phyloP scores from a whole-genome alignment of 92 coral and sea anemone species.

The Isaurus tuberculatus region DNA sequence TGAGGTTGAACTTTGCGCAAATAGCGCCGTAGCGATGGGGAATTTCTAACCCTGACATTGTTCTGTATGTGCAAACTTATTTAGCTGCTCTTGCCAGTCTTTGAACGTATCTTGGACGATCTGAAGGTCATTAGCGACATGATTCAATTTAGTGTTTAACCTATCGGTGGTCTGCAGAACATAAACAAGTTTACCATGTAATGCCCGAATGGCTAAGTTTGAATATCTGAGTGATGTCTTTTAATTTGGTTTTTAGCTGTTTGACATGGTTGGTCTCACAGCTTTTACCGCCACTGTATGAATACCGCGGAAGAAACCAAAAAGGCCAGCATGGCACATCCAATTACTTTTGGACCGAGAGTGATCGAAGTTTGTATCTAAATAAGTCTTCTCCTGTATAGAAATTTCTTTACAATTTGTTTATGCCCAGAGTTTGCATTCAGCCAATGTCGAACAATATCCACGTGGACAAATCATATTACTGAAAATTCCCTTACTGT shows the following conservation, averaged over 20 bases:
- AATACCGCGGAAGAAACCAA: conserved; percentile 10
- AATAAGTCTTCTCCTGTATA: neutral
- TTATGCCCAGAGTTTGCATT: conserved; percentile 12
- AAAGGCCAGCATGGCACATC: conserved; percentile 13
- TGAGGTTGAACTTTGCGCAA: no score
- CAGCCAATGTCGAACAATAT: neutral
- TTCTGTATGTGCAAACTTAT: neutral
- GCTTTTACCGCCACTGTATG: neutral
- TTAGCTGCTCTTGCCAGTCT: neutral
- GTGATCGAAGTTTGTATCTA: neutral
- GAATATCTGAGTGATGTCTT: neutral
- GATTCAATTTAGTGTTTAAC: conserved; percentile 3
- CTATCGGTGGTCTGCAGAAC: neutral
- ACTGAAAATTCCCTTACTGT: neutral
- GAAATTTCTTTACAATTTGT: neutral
- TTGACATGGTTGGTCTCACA: neutral
- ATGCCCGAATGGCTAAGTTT: neutral
- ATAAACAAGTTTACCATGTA: conserved; percentile 3
- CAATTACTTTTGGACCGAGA: neutral
- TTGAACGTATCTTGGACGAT: neutral
- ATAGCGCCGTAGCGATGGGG: no score
- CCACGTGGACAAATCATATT: neutral
- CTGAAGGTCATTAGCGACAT: neutral
- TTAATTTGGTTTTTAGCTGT: conserved; percentile 2
- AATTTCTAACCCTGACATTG: no score